These are phyloP conservation scores for Resseliella maxima DNA, from an alignment of 2,888 invertebrate genomes.

Conservation along the genomic window DNA sequence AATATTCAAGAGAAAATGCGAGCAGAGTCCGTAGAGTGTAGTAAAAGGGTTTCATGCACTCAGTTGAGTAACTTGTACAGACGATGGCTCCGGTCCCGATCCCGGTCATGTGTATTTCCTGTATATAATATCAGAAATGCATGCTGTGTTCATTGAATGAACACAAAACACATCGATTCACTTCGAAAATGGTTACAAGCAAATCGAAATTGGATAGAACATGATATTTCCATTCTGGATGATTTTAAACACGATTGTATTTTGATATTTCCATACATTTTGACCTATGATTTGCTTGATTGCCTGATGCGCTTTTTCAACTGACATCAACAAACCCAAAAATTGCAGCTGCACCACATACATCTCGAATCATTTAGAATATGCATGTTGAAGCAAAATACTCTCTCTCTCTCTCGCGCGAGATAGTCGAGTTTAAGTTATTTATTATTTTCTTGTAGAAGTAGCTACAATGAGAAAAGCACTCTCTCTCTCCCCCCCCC, in stretches of 20 bases:
- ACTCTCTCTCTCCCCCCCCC: no score
- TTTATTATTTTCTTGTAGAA: conserved; percentile 43
- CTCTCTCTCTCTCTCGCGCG: background rate
- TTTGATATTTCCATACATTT: conserved; percentile 36
- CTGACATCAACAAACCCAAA: background rate
- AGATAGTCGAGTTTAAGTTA: background rate
- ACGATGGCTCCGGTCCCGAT: no score
- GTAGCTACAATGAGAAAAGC: background rate
- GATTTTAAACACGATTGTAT: background rate
- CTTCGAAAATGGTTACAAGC: background rate
- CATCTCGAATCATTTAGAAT: no score
- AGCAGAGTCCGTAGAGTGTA: no score
- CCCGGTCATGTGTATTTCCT: no score
- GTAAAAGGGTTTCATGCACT: no score
- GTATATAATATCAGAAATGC: no score
- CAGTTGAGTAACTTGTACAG: no score
- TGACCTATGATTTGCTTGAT: conserved; percentile 30
- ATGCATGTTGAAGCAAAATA: no score
- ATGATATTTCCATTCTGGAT: conserved; percentile 20
- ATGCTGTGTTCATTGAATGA: no score
- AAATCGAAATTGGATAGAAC: background rate
- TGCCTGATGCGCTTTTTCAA: background rate
- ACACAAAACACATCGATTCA: background rate
- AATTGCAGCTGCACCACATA: background rate
- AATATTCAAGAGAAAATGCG: no score